A percentile compares a stretch with the other conserved stretches of the same genome.
These are phyloP conservation scores for Periphyllus acericola DNA, from an alignment of 2,888 invertebrate genomes.

Conservation along the genomic window DNA sequence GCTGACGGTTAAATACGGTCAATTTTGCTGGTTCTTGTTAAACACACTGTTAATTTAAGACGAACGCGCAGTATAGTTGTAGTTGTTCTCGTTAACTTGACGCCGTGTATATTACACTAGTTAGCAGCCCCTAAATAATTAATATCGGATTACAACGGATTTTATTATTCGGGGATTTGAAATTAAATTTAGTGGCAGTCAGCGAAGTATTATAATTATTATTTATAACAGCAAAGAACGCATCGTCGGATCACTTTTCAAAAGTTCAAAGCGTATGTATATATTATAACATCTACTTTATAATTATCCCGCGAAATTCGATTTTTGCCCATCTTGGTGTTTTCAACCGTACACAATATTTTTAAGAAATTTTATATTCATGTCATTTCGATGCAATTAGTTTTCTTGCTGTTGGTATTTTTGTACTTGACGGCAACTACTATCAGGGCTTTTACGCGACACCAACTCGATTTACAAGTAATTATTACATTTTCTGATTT, in stretches of 20 bases:
- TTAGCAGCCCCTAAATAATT: neutral
- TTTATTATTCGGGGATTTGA: conserved; percentile 6
- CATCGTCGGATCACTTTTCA: neutral
- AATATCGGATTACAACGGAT: conserved; percentile 26
- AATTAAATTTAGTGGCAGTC: neutral
- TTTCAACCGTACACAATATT: too few relatives aligned
- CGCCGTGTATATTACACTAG: neutral
- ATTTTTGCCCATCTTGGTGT: too few relatives aligned
- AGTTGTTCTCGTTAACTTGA: neutral
- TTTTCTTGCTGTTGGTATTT: too few relatives aligned
- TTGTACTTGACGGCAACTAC: too few relatives aligned
- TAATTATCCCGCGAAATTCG: too few relatives aligned
- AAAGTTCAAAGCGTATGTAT: too few relatives aligned
- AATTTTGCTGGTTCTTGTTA: neutral
- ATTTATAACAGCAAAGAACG: neutral
- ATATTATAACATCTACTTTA: too few relatives aligned
- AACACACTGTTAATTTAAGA: neutral
- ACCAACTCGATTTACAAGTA: too few relatives aligned
- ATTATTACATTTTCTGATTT: too few relatives aligned
- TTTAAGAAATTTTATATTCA: too few relatives aligned
- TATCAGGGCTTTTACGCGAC: too few relatives aligned
- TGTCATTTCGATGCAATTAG: too few relatives aligned
- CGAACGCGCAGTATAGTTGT: neutral
- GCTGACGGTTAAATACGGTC: neutral
- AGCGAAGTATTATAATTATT: neutral